Base-by-base conservation (phyloP, 2,113 vertebrate genomes). In the Phyllostomus discolor region DNA sequence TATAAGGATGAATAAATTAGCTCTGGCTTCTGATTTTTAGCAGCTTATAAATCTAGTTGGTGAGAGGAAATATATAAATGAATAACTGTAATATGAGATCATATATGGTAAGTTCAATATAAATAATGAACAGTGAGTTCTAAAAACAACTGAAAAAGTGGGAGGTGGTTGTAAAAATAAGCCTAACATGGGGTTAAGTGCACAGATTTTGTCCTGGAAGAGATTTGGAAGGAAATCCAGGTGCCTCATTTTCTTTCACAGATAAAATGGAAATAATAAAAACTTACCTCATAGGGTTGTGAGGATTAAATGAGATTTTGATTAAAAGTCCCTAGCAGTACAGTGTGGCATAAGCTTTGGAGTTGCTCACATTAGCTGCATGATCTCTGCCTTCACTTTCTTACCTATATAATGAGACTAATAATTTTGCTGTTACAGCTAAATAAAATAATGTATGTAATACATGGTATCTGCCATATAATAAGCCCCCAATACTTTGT, bases 11-110 rank as follows among this genome's bases (percentile, higher is more conserved):
- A 92, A 88, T 66, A 80, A 75, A 57, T 90, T 80, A 59, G 9
- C 64, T 80, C 33, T 96, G 80, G 50, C 26, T 59, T 96, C 66
- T 91, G 31, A 96, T 62, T 85, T 93, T 28, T 83, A 95, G 24
- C 7, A 87, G 17, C 35, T 82, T 96, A 76, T n/a, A 78, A 80
- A 85, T 81, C 41, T 88, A 76, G 48, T 43, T 48, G 35, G 59
- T 50, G 57, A 54, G 31, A 85, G 35, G 7, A 48, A 52, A 96
- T 59, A 67, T 12, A 81, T 41, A 35, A 78, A 52, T 50, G 78
- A 80, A 76, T 64, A 70, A 64, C 41, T 0, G 20, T 66, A 73
- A 64, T 24, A 59, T 3, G 79, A 91, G 69, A n/a, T 10, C 0
- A 22, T n/a, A 12, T 26, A 75, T 31, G 8, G 26, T 59, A 78